These are phyloP conservation scores for Microtus ochrogaster DNA, from an alignment of 2,113 vertebrate genomes.

Conservation along the genomic window DNA sequence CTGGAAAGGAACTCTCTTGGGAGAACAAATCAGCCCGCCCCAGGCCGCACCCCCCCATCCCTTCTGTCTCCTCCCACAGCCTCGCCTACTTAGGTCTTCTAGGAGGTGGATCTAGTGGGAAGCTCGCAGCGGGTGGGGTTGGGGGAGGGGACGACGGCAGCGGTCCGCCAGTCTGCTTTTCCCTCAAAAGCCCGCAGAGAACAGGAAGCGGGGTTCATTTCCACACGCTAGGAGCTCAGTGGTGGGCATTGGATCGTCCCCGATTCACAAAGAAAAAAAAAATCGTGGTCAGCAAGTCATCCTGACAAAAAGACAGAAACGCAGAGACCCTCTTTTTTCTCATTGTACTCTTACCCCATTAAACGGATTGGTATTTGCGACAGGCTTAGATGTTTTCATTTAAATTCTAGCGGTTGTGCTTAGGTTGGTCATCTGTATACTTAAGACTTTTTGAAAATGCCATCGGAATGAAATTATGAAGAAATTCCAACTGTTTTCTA, in stretches of 20 bases:
- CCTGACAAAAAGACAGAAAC: neutral
- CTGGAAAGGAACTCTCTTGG: neutral
- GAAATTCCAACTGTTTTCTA: neutral
- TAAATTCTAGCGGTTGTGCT: neutral
- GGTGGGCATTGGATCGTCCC: neutral
- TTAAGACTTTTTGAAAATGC: neutral
- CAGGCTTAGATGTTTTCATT: neutral
- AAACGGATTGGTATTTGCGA: constrained; percentile 29
- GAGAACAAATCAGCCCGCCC: neutral
- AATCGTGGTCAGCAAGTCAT: neutral
- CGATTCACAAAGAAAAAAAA: neutral
- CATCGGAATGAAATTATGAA: neutral
- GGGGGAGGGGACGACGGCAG: neutral
- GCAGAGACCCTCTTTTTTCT: neutral
- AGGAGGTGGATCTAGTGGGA: neutral
- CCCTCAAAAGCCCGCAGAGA: neutral
- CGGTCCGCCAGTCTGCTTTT: neutral
- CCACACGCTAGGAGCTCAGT: neutral
- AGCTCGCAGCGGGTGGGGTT: neutral
- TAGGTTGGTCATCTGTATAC: neutral
- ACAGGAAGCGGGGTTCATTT: neutral
- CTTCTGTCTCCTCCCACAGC: neutral
- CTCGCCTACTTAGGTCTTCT: neutral
- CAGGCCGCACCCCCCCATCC: neutral
- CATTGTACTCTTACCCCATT: neutral